Percentiles rank a stretch among this genome's conserved stretches.
These are phyloP conservation scores for Clarias macrocephalus DNA, from an alignment of 2,113 vertebrate species.

Conservation along the genomic window DNA sequence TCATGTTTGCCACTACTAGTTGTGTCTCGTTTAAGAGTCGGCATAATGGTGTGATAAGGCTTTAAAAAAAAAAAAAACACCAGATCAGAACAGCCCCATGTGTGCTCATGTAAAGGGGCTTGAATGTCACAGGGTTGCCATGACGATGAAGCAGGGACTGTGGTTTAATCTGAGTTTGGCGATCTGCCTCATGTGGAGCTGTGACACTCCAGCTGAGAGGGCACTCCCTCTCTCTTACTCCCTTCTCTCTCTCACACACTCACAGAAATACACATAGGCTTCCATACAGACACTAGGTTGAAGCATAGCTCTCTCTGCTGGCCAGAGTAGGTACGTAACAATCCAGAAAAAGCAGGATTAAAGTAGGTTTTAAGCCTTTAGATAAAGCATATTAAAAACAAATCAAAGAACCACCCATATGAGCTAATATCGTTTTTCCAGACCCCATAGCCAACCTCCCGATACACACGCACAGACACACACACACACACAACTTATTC, in stretches of 20 bases:
- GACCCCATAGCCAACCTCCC: background rate
- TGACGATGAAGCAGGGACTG: slow-evolving; percentile 30
- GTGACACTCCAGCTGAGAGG: slow-evolving; percentile 24
- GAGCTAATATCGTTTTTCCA: background rate
- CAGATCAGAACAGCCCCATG: slow-evolving; percentile 15
- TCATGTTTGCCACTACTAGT: slow-evolving; percentile 16
- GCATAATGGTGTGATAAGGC: slow-evolving; percentile 5
- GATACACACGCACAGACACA: background rate
- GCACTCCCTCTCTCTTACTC: background rate
- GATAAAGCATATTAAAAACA: background rate
- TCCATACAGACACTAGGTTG: background rate
- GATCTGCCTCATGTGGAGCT: slow-evolving; percentile 11
- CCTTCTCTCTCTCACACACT: background rate
- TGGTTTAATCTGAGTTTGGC: slow-evolving; percentile 43
- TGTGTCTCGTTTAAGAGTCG: slow-evolving; percentile 23
- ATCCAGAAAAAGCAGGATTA: background rate
- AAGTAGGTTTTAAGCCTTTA: background rate
- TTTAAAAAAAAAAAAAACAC: background rate
- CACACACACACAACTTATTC: background rate
- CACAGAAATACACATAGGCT: background rate
- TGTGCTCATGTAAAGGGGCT: slow-evolving; percentile 5
- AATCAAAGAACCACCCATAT: background rate
- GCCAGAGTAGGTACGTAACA: slow-evolving; percentile 20
- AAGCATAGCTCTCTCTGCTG: slow-evolving; percentile 52
- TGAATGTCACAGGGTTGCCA: slow-evolving; percentile 44